phyloP scores from a whole-genome alignment of 1,140 invertebrate species.

The Goniozus legneri region DNA sequence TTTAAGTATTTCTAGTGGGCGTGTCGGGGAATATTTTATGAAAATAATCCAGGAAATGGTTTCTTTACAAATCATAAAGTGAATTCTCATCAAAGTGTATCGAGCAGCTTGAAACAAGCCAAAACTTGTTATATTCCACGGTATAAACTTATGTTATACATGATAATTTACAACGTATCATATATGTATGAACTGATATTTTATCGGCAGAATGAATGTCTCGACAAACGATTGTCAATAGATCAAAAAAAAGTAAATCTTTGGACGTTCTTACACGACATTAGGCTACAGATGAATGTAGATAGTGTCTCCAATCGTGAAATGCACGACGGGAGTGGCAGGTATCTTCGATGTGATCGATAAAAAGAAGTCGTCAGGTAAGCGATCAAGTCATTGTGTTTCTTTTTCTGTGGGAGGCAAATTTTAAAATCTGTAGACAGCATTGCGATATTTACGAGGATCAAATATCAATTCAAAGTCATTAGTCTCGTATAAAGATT shows the following conservation, averaged over 20 bases:
- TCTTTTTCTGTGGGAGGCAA: conserved; percentile 17
- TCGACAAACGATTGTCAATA: conserved; percentile 23
- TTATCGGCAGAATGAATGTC: conserved; percentile 4
- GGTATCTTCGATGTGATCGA: conserved; percentile 37
- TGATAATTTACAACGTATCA: too few relatives aligned
- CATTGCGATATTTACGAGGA: too few relatives aligned
- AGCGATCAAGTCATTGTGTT: conserved; percentile 34
- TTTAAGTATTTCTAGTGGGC: too few relatives aligned
- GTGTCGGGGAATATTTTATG: conserved; percentile 1
- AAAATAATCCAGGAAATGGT: too few relatives aligned
- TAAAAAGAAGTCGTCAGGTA: conserved; percentile 17
- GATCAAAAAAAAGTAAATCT: conserved; percentile 33
- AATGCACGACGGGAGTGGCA: conserved; percentile 35
- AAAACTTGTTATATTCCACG: too few relatives aligned
- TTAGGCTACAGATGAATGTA: conserved; percentile 46
- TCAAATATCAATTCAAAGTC: too few relatives aligned
- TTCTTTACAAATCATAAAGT: too few relatives aligned
- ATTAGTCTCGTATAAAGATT: too few relatives aligned
- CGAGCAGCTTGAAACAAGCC: too few relatives aligned
- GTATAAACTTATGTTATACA: too few relatives aligned
- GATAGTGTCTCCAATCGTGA: conserved; percentile 46
- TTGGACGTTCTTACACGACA: conserved; percentile 46
- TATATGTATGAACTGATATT: too few relatives aligned
- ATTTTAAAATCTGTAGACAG: not conserved
- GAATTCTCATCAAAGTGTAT: too few relatives aligned